Conservation (phyloP, 2,113 vertebrate genomes). For the Alexandromys fortis region DNA sequence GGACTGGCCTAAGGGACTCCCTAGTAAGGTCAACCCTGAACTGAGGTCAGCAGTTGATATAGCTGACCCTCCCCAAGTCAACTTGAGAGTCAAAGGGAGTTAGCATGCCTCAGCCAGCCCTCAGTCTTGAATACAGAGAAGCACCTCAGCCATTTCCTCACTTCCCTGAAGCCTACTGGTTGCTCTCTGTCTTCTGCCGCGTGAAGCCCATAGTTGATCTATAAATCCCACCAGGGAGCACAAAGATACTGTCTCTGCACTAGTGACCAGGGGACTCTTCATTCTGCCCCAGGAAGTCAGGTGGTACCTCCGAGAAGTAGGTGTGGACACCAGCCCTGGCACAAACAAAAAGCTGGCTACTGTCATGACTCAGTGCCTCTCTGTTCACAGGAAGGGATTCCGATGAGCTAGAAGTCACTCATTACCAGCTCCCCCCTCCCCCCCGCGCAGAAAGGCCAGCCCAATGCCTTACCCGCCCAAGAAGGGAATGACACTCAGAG, state of each 20-base stretch:
- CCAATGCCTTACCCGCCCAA: not conserved
- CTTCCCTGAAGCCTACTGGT: not conserved
- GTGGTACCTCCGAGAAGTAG: rapidly evolving
- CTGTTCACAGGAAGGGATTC: not conserved
- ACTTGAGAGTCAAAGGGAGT: not conserved
- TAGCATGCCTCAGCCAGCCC: not conserved
- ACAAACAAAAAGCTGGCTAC: rapidly evolving
- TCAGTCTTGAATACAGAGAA: not conserved
- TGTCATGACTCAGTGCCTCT: not conserved
- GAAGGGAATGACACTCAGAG: not conserved
- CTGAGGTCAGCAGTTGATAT: not conserved
- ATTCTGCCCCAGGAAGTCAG: rapidly evolving
- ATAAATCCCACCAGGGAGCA: not conserved
- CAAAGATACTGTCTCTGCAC: not conserved
- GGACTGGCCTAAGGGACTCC: not conserved
- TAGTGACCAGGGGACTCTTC: not conserved
- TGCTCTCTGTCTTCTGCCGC: not conserved
- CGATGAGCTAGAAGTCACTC: no score
- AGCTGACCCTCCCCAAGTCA: not conserved
- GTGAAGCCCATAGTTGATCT: not conserved
- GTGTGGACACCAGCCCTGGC: rapidly evolving
- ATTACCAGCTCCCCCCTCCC: not conserved
- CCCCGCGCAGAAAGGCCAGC: not conserved
- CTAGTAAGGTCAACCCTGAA: not conserved
- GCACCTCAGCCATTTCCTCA: rapidly evolving